A percentile compares a stretch with the other conserved stretches of the same genome.
Evolutionary conservation across 2,797 vertebrate species (phyloP).

Genomic region (Gorsachius magnificus): DNA sequence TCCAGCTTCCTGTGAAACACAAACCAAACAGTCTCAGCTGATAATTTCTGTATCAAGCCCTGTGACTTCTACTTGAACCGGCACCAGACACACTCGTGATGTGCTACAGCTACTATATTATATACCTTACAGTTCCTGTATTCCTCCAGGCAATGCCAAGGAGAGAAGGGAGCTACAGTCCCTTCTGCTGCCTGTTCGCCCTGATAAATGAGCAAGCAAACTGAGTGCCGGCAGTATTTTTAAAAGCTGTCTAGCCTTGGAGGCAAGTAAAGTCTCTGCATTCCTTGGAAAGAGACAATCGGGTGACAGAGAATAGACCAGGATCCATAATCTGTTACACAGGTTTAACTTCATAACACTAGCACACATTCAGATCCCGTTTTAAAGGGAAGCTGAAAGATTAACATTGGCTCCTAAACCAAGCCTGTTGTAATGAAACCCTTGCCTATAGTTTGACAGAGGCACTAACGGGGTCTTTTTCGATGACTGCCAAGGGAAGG

Average conservation of each 20-base stretch:
- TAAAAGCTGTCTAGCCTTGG: not conserved
- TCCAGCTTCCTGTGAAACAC: not conserved
- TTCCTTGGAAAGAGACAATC: not conserved
- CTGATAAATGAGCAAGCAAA: not conserved
- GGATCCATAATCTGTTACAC: not conserved
- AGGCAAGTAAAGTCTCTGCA: not conserved
- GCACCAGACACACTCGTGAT: rapidly evolving
- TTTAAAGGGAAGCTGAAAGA: conserved; percentile 16
- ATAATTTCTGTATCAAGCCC: not conserved
- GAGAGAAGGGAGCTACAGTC: not conserved
- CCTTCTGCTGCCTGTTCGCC: not conserved
- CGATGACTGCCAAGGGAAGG: conserved; percentile 34
- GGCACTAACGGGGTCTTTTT: not conserved
- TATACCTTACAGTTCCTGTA: not conserved
- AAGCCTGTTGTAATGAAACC: not conserved
- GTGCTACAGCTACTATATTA: not conserved
- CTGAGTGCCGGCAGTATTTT: not conserved
- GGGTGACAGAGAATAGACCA: not conserved
- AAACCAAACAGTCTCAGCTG: not conserved
- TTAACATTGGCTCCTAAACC: not conserved
- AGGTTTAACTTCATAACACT: not conserved
- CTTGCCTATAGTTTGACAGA: not conserved
- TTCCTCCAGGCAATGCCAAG: not conserved
- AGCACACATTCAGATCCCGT: not conserved
- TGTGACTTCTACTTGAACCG: not conserved